These are phyloP conservation scores for Hippolais icterina DNA, from an alignment of 2,113 vertebrate species.

Conservation along the genomic window DNA sequence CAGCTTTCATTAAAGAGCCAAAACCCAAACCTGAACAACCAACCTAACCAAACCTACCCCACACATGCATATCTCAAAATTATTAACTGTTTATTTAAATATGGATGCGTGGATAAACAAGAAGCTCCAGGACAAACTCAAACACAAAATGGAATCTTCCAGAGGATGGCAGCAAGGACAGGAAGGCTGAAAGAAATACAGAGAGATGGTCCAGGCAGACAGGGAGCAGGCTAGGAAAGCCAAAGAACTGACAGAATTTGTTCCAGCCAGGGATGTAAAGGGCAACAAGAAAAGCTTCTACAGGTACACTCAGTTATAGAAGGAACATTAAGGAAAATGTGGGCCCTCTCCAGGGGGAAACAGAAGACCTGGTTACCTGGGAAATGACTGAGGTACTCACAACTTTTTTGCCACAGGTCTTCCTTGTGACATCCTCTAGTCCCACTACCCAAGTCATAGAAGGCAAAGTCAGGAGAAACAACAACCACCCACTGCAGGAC, in stretches of 20 bases:
- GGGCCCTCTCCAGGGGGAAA: neutral
- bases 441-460: neutral
- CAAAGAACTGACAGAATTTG: neutral
- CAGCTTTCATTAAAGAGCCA: neutral
- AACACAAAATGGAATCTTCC: neutral
- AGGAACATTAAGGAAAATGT: neutral
- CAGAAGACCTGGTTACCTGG: neutral
- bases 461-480: neutral
- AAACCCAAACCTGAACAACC: neutral
- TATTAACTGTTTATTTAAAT: slow-evolving; percentile 10
- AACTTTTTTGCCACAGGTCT: neutral
- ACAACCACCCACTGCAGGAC: neutral
- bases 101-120: neutral
- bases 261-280: neutral
- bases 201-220: neutral
- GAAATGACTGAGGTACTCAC: neutral
- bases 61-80: neutral
- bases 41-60: neutral
- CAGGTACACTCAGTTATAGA: neutral
- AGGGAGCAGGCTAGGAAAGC: neutral
- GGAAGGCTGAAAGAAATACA: neutral
- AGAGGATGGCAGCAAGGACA: neutral
- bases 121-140: neutral
- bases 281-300: neutral
- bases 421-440: neutral